Conservation (phyloP, 2,113 vertebrate genomes). For the Pedetes capensis region DNA sequence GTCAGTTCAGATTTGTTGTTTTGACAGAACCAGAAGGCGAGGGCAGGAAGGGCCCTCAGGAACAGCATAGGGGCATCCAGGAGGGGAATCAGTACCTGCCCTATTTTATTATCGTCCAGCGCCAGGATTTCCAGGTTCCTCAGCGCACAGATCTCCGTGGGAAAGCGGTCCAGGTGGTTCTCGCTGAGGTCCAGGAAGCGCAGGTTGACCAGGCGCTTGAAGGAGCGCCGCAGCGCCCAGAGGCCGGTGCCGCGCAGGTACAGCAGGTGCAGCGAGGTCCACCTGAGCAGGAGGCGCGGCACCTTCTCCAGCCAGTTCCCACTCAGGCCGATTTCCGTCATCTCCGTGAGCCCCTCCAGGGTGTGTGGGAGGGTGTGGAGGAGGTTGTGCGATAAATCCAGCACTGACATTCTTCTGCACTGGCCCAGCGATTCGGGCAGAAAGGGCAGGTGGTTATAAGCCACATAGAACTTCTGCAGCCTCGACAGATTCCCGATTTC, state of each 20-base stretch:
- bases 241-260: constrained; percentile 45
- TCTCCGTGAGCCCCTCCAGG: constrained; percentile 40
- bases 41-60: no score
- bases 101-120: constrained; percentile 79
- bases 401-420: constrained; percentile 63
- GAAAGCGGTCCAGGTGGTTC: constrained; percentile 73
- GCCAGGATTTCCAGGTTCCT: constrained; percentile 74
- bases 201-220: constrained; percentile 53
- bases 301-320: constrained; percentile 63
- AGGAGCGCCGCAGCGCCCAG: background rate
- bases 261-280: constrained; percentile 47
- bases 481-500: constrained; percentile 65
- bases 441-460: constrained; percentile 67
- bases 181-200: constrained; percentile 71
- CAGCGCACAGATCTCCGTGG: constrained; percentile 52
- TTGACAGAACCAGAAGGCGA: background rate
- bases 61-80: background rate
- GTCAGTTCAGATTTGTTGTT: background rate
- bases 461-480: constrained; percentile 78
- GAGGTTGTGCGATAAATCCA: constrained; percentile 73
- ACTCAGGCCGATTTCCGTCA: constrained; percentile 62
- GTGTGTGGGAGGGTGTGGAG: constrained; percentile 41
- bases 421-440: constrained; percentile 70
- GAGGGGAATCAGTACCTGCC: constrained; percentile 68
- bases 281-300: constrained; percentile 59